These are phyloP conservation scores for Pseudorhombus dupliciocellatus DNA, from an alignment of 2,113 vertebrate genomes.

Conservation along the genomic window DNA sequence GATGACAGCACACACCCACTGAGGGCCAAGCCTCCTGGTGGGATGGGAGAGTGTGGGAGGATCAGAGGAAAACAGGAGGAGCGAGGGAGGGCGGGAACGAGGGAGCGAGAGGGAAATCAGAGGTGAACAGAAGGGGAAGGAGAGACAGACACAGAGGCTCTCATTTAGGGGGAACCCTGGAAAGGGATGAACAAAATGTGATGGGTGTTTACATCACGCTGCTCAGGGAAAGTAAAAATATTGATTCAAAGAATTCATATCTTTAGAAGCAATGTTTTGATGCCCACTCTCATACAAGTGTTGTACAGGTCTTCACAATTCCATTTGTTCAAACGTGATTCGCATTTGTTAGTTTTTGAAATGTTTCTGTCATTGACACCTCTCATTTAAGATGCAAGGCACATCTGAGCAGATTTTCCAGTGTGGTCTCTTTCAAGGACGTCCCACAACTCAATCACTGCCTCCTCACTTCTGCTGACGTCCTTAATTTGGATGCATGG, in stretches of 20 bases:
- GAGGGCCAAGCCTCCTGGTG: conserved; percentile 34
- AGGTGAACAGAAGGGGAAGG: conserved; percentile 15
- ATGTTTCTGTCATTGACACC: too few species aligned
- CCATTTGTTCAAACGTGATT: too few species aligned
- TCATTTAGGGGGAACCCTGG: conserved; percentile 5
- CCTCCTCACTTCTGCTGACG: too few species aligned
- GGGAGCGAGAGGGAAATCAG: conserved; percentile 3
- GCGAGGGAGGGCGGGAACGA: conserved; percentile 12
- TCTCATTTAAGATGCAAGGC: too few species aligned
- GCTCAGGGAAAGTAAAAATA: background rate
- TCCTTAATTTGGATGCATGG: too few species aligned
- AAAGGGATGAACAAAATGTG: background rate
- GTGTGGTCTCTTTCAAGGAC: too few species aligned
- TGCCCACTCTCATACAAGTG: background rate
- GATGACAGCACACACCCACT: conserved; percentile 55
- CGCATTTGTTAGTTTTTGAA: too few species aligned
- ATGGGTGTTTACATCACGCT: background rate
- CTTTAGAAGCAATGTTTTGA: background rate
- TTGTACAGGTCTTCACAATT: background rate
- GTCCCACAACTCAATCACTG: too few species aligned
- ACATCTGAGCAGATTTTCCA: too few species aligned
- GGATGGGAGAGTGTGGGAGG: conserved; percentile 30
- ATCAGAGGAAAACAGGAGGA: conserved; percentile 16
- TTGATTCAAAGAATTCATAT: background rate
- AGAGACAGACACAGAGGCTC: background rate